Percentiles rank a stretch among this genome's conserved stretches.
Evolutionary conservation across 2,113 vertebrate genomes (phyloP).

Genomic region (Sinocyclocheilus anshuiensis): DNA sequence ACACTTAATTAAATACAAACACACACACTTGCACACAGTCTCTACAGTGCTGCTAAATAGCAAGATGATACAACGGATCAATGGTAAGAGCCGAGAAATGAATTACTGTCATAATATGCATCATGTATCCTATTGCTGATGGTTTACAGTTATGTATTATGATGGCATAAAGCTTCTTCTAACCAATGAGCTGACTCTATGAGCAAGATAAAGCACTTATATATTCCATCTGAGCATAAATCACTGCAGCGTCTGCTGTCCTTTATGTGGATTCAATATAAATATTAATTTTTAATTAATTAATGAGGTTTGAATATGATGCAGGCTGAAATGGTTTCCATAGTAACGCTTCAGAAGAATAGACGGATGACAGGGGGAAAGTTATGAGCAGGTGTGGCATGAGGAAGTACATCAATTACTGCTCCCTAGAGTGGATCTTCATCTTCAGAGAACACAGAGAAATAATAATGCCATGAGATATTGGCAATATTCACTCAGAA

Average conservation of each 20-base stretch:
- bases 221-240: neutral
- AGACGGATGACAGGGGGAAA: conserved; percentile 55
- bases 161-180: too few species aligned
- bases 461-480: neutral
- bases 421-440: conserved; percentile 5
- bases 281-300: too few species aligned
- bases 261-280: neutral
- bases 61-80: conserved; percentile 52
- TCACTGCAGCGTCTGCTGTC: neutral
- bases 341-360: conserved; percentile 66
- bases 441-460: conserved; percentile 5
- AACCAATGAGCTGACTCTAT: too few species aligned
- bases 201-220: neutral
- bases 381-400: conserved; percentile 66
- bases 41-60: conserved; percentile 53
- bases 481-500: conserved; percentile 1
- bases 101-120: conserved; percentile 70
- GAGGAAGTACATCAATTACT: conserved; percentile 62
- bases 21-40: conserved; percentile 34
- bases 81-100: conserved; percentile 64
- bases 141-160: too few species aligned
- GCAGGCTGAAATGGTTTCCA: conserved; percentile 64
- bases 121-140: neutral
- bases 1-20: conserved; percentile 18
- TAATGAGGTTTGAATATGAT: conserved; percentile 32